Percentiles rank a stretch among this genome's conserved stretches.
Conservation (phyloP, 1,140 invertebrate genomes). For the Halesus radiatus region DNA sequence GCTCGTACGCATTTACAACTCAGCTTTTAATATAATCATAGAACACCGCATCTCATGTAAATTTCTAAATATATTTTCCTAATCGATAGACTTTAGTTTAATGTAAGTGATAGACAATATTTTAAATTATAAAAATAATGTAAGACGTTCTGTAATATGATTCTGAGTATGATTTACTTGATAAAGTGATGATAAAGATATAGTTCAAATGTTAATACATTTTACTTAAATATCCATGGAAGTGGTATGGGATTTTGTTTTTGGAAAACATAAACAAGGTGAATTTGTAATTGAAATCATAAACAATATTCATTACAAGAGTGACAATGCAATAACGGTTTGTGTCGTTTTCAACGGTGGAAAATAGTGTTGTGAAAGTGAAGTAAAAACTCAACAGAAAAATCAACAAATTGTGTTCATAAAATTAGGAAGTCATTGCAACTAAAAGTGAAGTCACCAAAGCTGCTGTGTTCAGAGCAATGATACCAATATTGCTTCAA, state of each 20-base stretch:
- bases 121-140: neutral
- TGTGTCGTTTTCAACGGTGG: too few relatives aligned
- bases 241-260: neutral
- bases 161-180: neutral
- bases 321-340: too few relatives aligned
- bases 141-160: neutral
- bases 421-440: slow-evolving; percentile 15
- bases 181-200: neutral
- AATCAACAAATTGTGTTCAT: slow-evolving; percentile 34
- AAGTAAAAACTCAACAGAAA: neutral
- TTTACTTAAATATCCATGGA: neutral
- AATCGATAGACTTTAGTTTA: slow-evolving; percentile 32
- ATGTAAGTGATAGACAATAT: slow-evolving; percentile 16
- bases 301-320: too few relatives aligned
- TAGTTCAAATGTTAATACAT: neutral
- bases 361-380: too few relatives aligned
- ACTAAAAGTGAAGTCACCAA: slow-evolving; percentile 33
- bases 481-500: slow-evolving; percentile 30
- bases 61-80: slow-evolving; percentile 24
- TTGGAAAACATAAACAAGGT: too few relatives aligned
- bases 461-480: slow-evolving; percentile 39
- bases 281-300: too few relatives aligned
- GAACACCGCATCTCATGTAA: slow-evolving; percentile 24
- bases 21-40: slow-evolving; percentile 26
- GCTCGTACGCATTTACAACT: slow-evolving; percentile 40